Conservation (phyloP, 1,140 invertebrate genomes). For the Heliconius congener region DNA sequence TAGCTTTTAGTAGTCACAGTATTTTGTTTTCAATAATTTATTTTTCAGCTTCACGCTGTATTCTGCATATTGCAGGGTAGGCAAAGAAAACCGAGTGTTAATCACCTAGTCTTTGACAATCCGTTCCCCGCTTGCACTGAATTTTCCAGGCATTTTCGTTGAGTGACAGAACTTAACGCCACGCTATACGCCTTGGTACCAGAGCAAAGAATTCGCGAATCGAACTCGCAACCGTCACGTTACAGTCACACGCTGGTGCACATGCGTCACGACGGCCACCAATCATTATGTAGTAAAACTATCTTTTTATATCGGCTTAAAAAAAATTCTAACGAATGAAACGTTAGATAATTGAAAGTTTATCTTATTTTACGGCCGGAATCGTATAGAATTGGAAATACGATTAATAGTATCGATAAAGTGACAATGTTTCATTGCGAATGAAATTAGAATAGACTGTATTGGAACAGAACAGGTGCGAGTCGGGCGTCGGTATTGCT, state of each 20-base stretch:
- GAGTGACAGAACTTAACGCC: too few relatives aligned
- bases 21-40: not conserved
- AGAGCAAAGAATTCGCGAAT: too few relatives aligned
- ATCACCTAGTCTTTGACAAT: too few relatives aligned
- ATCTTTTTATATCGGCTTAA: not conserved
- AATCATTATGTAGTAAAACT: not conserved
- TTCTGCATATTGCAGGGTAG: too few relatives aligned
- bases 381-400: slow-evolving; percentile 17
- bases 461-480: slow-evolving; percentile 57
- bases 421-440: slow-evolving; percentile 48
- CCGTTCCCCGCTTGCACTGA: too few relatives aligned
- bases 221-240: too few relatives aligned
- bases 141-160: too few relatives aligned
- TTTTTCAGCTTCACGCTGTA: too few relatives aligned
- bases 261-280: too few relatives aligned
- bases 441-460: slow-evolving; percentile 65
- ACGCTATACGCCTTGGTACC: too few relatives aligned
- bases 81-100: too few relatives aligned
- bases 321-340: not conserved
- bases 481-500: slow-evolving; percentile 57
- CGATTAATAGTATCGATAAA: slow-evolving; percentile 38
- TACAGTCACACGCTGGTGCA: too few relatives aligned
- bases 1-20: not conserved
- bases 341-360: not conserved
- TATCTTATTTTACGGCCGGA: not conserved